Conservation (phyloP, 2,113 vertebrate genomes). For the Antigone vipio region DNA sequence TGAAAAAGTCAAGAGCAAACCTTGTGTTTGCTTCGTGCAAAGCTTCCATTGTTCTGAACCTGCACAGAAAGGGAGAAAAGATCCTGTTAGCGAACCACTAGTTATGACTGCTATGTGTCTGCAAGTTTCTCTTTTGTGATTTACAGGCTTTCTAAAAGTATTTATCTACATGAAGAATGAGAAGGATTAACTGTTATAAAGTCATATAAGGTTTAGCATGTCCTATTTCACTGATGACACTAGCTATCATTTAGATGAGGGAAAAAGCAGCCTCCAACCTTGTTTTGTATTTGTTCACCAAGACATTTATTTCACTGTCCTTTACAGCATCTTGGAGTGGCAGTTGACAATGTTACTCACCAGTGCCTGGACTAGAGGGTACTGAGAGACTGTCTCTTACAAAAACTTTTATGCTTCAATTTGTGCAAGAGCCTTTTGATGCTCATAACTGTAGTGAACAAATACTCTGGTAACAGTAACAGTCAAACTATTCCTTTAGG, state of each 20-base stretch:
- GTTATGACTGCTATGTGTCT: background rate
- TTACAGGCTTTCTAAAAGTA: background rate
- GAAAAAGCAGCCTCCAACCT: background rate
- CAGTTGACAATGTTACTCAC: background rate
- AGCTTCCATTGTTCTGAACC: slow-evolving; percentile 75
- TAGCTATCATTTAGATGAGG: background rate
- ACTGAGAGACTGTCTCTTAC: background rate
- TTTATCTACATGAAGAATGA: background rate
- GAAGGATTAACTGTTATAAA: background rate
- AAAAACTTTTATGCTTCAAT: background rate
- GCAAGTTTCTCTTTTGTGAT: background rate
- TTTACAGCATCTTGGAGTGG: background rate
- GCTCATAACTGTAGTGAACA: background rate
- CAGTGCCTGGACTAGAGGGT: background rate
- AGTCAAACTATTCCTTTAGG: background rate
- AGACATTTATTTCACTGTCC: background rate
- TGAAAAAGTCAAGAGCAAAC: slow-evolving; percentile 84
- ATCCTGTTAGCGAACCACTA: background rate
- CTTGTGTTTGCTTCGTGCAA: slow-evolving; percentile 76
- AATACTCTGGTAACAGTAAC: background rate
- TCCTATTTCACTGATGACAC: background rate
- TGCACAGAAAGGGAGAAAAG: background rate
- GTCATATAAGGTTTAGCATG: background rate
- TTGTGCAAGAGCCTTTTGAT: background rate
- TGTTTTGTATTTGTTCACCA: background rate